A percentile compares a stretch with the other conserved stretches of the same genome.
Evolutionary conservation across 2,888 invertebrate species (phyloP).

Genomic region (Scrobipalpa atriplicella): DNA sequence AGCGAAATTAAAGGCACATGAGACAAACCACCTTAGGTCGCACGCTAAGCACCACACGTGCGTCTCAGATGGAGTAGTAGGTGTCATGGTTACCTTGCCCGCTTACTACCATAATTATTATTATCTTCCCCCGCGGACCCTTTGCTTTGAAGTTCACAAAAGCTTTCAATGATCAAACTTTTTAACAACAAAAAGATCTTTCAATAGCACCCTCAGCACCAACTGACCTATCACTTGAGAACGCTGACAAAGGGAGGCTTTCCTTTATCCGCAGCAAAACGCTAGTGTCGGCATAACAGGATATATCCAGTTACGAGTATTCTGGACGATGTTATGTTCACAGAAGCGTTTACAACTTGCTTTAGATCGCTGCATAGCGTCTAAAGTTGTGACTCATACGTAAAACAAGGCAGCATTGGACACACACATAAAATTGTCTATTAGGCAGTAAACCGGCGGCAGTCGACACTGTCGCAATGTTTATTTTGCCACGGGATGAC

Average conservation of each 20-base stretch:
- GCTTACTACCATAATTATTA: no score
- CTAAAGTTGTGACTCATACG: no score
- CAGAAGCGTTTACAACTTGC: not conserved
- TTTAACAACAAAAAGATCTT: not conserved
- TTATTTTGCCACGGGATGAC: slow-evolving; percentile 35
- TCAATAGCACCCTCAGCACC: not conserved
- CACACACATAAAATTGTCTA: not conserved
- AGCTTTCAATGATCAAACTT: no score
- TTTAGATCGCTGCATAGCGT: no score
- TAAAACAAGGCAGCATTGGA: not conserved
- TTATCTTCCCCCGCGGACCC: no score
- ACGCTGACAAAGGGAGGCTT: not conserved
- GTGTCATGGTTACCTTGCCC: no score
- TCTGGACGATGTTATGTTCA: not conserved
- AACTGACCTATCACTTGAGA: not conserved
- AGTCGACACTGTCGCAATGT: slow-evolving; percentile 32
- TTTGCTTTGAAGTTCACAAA: no score
- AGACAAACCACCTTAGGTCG: no score
- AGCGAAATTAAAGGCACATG: no score
- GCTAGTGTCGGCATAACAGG: not conserved
- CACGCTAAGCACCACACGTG: no score
- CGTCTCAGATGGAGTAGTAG: no score
- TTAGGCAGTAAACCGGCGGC: not conserved
- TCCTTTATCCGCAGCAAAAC: not conserved
- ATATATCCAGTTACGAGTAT: not conserved